Base-by-base conservation (phyloP, 2,113 vertebrate species). In the Quiscalus mexicanus region DNA sequence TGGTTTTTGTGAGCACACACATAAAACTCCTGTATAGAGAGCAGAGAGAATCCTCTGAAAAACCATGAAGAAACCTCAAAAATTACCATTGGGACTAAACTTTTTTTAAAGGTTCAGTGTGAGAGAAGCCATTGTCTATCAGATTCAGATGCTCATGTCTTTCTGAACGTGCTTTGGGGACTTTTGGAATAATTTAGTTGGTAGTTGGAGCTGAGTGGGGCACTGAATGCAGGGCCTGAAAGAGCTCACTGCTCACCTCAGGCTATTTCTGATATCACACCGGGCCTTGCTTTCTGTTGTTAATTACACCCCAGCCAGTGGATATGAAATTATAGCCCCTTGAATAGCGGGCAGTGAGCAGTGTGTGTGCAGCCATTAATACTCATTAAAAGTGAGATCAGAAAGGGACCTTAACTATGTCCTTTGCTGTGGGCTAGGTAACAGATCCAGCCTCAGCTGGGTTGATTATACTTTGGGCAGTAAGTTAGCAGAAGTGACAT, bases 341-440 rank as follows among this genome's bases (percentile, higher is more conserved):
- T 47, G 52, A 47, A 63, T 47, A 45, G 9, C 0, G 0, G 25
- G 20, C 27, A 16, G 24, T 17, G 30, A 31, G 37, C n/a, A 45
- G 19, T 30, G 30, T 47, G 55, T 27, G 35, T 35, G 41, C 39
- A 77, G 44, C 55, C 59, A 37, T 49, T 93, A 60, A 69, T 42
- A 47, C 24, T 60, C 68, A 73, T 63, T 76, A 86, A 83, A 90
- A 73, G 37, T 47, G 44, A 73, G 19, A 81, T 60, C 73, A 91
- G 73, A 84, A 86, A 68, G 15, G 47, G 53, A 55, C 33, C 44
- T 71, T 45, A 55, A 55, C 60, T 8, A 19, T 4, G 17, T 60
- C 30, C 42, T 84, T 77, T 77, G 50, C 47, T 69, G 5, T 20
- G n/a, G 33, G 45, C 45, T 84, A 35, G 21, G 27, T 37, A 59